Conservation (phyloP, 2,113 vertebrate species). For the Ophthalmolycus amberensis region DNA sequence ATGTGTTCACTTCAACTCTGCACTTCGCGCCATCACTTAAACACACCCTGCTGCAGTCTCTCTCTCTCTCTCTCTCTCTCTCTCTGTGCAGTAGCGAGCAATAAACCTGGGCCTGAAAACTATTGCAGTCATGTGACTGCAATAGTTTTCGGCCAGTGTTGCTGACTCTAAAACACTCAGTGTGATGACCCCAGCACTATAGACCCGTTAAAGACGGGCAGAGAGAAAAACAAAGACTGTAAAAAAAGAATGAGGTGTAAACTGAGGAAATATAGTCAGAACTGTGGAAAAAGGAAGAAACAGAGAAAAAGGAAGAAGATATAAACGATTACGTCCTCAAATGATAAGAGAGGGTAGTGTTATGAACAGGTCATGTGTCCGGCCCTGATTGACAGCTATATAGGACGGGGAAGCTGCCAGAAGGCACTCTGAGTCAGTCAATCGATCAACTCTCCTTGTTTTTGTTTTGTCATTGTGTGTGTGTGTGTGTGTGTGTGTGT, state of each 20-base stretch:
- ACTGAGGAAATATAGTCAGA: neutral
- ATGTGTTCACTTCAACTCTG: constrained; percentile 39
- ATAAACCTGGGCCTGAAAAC: constrained; percentile 69
- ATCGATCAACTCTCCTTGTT: constrained; percentile 43
- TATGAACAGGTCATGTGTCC: constrained; percentile 12
- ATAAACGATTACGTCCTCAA: constrained; percentile 26
- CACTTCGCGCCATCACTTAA: constrained; percentile 40
- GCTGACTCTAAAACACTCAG: constrained; percentile 70
- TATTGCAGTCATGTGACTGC: constrained; percentile 70
- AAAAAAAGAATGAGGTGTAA: neutral
- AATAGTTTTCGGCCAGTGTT: constrained; percentile 41
- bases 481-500: neutral
- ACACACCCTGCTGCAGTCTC: constrained; percentile 3
- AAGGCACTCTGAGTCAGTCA: constrained; percentile 43
- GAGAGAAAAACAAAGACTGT: constrained; percentile 9
- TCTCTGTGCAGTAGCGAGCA: constrained; percentile 56
- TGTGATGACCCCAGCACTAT: constrained; percentile 68
- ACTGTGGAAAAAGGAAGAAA: neutral
- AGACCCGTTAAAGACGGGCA: constrained; percentile 1
- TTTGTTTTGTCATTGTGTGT: neutral
- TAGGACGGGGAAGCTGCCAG: constrained; percentile 41
- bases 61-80: neutral
- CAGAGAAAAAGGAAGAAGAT: neutral
- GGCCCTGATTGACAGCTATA: constrained; percentile 25
- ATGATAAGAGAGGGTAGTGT: neutral